Evolutionary conservation across 2,797 vertebrate species (phyloP).

Genomic region (Mus caroli): DNA sequence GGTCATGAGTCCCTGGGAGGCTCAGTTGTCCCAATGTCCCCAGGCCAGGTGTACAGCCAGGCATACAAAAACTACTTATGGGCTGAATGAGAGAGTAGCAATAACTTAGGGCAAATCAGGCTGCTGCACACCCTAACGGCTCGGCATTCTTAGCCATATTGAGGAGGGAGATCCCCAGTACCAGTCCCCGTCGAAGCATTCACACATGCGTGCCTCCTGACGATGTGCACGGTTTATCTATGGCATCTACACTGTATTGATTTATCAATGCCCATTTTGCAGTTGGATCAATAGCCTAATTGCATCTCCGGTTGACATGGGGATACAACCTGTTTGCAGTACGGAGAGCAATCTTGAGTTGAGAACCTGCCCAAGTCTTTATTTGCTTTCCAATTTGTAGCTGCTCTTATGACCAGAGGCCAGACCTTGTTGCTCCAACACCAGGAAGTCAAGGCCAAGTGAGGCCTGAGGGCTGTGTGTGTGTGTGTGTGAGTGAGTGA

Average conservation of each 20-base stretch:
- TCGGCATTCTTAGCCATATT: background rate
- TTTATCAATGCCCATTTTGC: conserved; percentile 79
- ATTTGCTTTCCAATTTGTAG: background rate
- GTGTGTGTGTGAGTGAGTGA: background rate
- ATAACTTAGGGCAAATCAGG: background rate
- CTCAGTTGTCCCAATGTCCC: background rate
- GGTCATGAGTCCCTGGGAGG: background rate
- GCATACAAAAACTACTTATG: background rate
- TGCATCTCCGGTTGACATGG: background rate
- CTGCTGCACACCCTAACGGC: background rate
- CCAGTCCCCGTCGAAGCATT: conserved; percentile 29
- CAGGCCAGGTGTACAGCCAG: background rate
- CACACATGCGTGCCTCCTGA: background rate
- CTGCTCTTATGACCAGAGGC: background rate
- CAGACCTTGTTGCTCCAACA: accelerated
- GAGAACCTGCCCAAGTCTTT: background rate
- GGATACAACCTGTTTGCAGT: conserved; percentile 52
- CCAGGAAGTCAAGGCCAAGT: background rate
- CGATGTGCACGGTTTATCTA: conserved; percentile 64
- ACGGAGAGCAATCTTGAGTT: background rate
- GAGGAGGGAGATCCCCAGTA: conserved; percentile 50
- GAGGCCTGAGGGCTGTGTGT: background rate
- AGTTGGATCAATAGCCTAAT: conserved; percentile 78
- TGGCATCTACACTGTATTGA: conserved; percentile 68
- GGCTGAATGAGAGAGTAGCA: background rate